These are phyloP conservation scores for Cryptoprocta ferox DNA, from an alignment of 2,797 vertebrate genomes.

Conservation along the genomic window DNA sequence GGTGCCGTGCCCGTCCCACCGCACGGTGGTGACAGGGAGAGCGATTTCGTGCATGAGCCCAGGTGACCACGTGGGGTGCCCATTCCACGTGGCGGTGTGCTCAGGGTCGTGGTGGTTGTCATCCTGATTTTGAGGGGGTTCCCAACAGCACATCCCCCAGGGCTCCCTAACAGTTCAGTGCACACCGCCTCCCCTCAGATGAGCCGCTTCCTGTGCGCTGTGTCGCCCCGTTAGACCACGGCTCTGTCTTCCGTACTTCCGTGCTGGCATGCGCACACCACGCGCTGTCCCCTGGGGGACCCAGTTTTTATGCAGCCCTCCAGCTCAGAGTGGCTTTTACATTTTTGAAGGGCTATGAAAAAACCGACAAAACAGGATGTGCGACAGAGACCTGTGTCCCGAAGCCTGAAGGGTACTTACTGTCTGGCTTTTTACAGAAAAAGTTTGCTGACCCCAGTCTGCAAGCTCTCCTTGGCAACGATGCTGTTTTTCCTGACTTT, in stretches of 20 bases:
- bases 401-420: background rate
- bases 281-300: background rate
- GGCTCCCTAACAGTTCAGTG: too few relatives aligned
- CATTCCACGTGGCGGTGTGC: background rate
- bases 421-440: background rate
- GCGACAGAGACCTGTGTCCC: background rate
- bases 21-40: background rate
- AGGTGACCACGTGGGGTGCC: background rate
- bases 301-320: background rate
- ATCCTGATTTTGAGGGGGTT: too few relatives aligned
- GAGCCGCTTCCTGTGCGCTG: background rate
- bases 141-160: background rate
- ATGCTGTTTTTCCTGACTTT: background rate
- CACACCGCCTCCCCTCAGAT: background rate
- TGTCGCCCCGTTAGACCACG: accelerated
- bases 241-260: background rate
- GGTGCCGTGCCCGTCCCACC: background rate
- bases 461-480: background rate
- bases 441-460: background rate
- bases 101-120: background rate
- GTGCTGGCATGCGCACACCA: background rate
- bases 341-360: background rate
- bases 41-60: accelerated
- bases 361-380: too few relatives aligned
- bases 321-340: background rate